phyloP scores from a whole-genome alignment of 1,140 invertebrate genomes.

The Bombyx mandarina region DNA sequence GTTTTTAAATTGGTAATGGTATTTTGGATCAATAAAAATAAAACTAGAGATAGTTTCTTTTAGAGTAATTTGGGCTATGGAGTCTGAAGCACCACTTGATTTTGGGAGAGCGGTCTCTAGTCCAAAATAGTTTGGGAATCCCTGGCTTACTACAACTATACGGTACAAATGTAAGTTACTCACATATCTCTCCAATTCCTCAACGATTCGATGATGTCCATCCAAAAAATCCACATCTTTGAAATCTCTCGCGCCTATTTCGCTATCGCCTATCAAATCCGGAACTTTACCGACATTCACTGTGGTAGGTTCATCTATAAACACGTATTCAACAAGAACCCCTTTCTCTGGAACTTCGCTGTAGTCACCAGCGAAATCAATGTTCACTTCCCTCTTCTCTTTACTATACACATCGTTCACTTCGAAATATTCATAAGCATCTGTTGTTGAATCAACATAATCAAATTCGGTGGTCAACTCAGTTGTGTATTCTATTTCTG shows the following conservation, averaged over 20 bases:
- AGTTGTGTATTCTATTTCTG: constrained; percentile 29
- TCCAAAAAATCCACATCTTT: constrained; percentile 19
- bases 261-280: constrained; percentile 20
- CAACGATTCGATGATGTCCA: constrained; percentile 1
- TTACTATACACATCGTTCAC: constrained; percentile 9
- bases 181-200: constrained; percentile 1
- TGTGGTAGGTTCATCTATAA: constrained; percentile 10
- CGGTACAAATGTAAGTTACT: not conserved
- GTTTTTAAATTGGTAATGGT: too few species aligned
- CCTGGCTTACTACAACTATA: too few species aligned
- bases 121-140: too few species aligned
- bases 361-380: constrained; percentile 10
- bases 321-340: constrained; percentile 15
- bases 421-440: constrained; percentile 11
- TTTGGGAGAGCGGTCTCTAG: too few species aligned
- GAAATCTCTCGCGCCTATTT: constrained; percentile 12
- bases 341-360: constrained; percentile 10
- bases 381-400: constrained; percentile 10
- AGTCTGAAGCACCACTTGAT: too few species aligned
- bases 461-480: constrained; percentile 26
- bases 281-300: constrained; percentile 5
- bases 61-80: too few species aligned
- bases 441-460: constrained; percentile 20
- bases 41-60: too few species aligned
- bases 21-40: too few species aligned